Conservation (phyloP, 2,797 vertebrate species). For the Synanceia verrucosa region DNA sequence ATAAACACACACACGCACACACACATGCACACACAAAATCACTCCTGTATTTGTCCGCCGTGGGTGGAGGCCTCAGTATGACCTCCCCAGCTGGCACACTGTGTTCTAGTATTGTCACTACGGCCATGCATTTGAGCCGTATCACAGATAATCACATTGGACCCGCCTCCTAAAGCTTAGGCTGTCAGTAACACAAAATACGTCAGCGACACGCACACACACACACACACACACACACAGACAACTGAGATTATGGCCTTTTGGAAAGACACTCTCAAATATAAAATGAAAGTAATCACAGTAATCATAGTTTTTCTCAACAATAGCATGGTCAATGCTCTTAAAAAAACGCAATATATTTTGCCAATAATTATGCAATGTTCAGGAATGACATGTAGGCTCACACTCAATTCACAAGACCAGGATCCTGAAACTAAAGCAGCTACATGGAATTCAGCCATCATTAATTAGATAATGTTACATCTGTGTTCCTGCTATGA, state of each 20-base stretch:
- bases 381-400: too few relatives aligned
- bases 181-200: constrained; percentile 38
- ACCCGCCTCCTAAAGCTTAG: constrained; percentile 48
- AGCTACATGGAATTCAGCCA: constrained; percentile 2
- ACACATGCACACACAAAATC: constrained; percentile 12
- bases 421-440: neutral
- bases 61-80: constrained; percentile 52
- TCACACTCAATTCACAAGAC: neutral
- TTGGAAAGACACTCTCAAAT: neutral
- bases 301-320: neutral
- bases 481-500: neutral
- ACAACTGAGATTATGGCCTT: neutral
- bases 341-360: too few relatives aligned
- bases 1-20: neutral
- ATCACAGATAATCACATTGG: constrained; percentile 65
- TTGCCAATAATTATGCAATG: too few relatives aligned
- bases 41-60: constrained; percentile 44
- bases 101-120: constrained; percentile 66
- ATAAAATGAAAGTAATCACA: neutral
- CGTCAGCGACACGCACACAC: constrained; percentile 1
- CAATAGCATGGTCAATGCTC: too few relatives aligned
- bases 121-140: constrained; percentile 46
- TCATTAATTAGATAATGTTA: neutral
- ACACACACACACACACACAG: constrained; percentile 1
- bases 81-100: constrained; percentile 74